Evolutionary conservation across 2,113 vertebrate genomes (phyloP).

Genomic region (Aix galericulata): DNA sequence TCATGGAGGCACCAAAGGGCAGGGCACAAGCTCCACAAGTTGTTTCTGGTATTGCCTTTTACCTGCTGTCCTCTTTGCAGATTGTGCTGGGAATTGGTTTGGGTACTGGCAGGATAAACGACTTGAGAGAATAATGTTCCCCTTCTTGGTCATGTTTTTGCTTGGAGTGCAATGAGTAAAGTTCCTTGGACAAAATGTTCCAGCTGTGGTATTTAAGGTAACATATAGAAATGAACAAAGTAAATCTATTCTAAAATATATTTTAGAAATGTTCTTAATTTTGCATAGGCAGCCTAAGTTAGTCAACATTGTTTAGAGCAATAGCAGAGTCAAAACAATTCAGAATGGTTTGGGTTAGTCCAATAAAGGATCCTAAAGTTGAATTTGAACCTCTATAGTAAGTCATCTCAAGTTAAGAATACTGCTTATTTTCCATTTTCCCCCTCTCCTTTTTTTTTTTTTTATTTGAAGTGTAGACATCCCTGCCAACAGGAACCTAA

Average conservation of each 20-base stretch:
- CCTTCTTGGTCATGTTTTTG: neutral
- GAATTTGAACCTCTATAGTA: constrained; percentile 16
- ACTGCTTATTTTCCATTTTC: constrained; percentile 48
- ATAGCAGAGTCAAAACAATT: neutral
- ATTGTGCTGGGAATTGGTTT: neutral
- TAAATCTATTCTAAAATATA: neutral
- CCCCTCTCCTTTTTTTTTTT: neutral
- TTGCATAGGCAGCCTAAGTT: neutral
- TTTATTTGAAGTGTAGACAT: constrained; percentile 17
- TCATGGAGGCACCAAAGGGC: neutral
- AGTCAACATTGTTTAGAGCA: neutral
- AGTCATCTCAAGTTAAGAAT: constrained; percentile 22
- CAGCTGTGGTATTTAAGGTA: neutral
- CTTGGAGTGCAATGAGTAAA: neutral
- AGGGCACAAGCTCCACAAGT: neutral
- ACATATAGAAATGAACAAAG: neutral
- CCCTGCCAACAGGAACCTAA: constrained; percentile 45
- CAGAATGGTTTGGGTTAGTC: neutral
- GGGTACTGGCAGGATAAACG: neutral
- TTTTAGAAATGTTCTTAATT: neutral
- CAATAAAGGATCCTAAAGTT: neutral
- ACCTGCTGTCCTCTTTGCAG: neutral
- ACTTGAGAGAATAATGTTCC: neutral
- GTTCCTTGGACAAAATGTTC: neutral
- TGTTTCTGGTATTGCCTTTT: neutral